Percentiles rank a stretch among this genome's conserved stretches.
Evolutionary conservation across 2,888 invertebrate genomes (phyloP).

Genomic region (Acleris literana): DNA sequence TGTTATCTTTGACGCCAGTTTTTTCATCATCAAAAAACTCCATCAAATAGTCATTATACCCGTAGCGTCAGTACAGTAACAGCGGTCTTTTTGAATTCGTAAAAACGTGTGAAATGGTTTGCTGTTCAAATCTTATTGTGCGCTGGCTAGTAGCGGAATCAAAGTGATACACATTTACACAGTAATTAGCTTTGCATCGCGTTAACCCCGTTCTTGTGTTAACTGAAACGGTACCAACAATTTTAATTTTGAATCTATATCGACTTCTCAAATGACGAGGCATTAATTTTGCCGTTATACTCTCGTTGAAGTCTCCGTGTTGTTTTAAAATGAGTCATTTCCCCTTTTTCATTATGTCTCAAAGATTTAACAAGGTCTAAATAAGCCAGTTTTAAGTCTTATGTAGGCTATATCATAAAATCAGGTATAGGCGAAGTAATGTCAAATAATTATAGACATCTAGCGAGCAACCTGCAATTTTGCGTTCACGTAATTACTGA

Average conservation of each 20-base stretch:
- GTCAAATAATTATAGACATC: constrained; percentile 33
- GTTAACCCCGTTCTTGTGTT: constrained; percentile 27
- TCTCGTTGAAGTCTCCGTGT: not conserved
- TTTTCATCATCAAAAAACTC: constrained; percentile 3
- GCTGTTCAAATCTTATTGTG: constrained; percentile 22
- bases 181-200: constrained; percentile 22
- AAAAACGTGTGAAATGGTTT: constrained; percentile 28
- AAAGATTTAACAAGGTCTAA: constrained; percentile 11
- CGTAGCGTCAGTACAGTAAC: constrained; percentile 8
- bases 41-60: constrained; percentile 9
- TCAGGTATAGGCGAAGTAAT: constrained; percentile 26
- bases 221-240: constrained; percentile 18
- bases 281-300: not conserved
- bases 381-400: constrained; percentile 5
- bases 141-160: not conserved
- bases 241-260: not conserved
- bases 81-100: constrained; percentile 4
- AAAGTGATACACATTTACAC: constrained; percentile 9
- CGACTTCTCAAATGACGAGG: not conserved
- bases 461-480: constrained; percentile 22
- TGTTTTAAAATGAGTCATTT: not conserved
- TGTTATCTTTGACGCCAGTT: constrained; percentile 5
- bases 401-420: constrained; percentile 23
- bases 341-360: not conserved
- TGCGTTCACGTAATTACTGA: constrained; percentile 20